Conservation (phyloP, 2,888 invertebrate species). For the Drosophila algonquin region DNA sequence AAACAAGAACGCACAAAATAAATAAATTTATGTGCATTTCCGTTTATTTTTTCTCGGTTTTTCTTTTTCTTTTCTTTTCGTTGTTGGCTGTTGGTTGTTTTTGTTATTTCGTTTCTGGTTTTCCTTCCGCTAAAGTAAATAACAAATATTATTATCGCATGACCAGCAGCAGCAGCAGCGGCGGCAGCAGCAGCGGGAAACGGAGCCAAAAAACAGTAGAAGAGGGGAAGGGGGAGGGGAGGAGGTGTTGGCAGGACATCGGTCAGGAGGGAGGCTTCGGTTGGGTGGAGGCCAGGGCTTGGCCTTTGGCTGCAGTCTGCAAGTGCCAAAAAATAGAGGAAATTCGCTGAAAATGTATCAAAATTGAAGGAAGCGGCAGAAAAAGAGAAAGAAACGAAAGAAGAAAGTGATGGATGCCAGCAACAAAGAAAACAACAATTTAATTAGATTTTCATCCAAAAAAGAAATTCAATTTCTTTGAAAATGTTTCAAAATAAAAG, state of each 20-base stretch:
- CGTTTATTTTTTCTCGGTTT: conserved; percentile 58
- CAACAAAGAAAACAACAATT: conserved; percentile 43
- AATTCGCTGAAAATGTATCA: conserved; percentile 29
- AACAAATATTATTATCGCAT: conserved; percentile 83
- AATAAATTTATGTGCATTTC: conserved; percentile 83
- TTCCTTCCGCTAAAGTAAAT: conserved; percentile 82
- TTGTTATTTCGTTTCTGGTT: conserved; percentile 50
- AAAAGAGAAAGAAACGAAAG: too few species aligned
- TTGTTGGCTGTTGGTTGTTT: conserved; percentile 16
- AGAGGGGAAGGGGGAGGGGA: not conserved
- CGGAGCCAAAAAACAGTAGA: conserved; percentile 30
- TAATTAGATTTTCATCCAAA: not conserved
- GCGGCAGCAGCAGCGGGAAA: conserved; percentile 26
- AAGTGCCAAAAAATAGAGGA: conserved; percentile 27
- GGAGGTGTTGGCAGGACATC: conserved; percentile 4
- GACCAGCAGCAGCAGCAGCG: conserved; percentile 58
- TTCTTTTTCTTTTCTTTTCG: conserved; percentile 4
- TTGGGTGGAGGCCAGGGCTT: conserved; percentile 11
- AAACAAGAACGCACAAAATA: conserved; percentile 47
- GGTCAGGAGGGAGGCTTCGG: conserved; percentile 16
- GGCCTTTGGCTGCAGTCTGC: conserved; percentile 13
- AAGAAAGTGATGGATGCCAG: conserved; percentile 20
- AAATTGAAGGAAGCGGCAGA: conserved; percentile 45
- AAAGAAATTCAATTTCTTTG: conserved; percentile 53
- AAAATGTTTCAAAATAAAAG: conserved; percentile 59